A percentile compares a stretch with the other conserved stretches of the same genome.
Evolutionary conservation across 2,888 invertebrate species (phyloP).

Genomic region (Drosophila niveifrons): DNA sequence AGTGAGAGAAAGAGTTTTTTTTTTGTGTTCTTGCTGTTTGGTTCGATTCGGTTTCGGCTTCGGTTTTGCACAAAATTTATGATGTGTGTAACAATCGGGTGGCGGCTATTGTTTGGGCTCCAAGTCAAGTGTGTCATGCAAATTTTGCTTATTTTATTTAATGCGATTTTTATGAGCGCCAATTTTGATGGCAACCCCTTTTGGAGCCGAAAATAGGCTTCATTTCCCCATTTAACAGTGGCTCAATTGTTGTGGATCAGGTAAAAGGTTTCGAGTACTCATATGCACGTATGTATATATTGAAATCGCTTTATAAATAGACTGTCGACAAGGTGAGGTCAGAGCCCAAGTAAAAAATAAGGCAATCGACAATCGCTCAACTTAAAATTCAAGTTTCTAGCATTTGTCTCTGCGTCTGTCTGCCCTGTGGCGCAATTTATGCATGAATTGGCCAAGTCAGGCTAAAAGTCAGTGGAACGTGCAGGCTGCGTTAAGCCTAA

Average conservation of each 20-base stretch:
- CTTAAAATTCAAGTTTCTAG: constrained; percentile 57
- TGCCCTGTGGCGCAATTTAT: constrained; percentile 56
- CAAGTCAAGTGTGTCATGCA: constrained; percentile 66
- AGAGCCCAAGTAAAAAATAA: background rate
- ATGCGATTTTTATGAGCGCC: constrained; percentile 66
- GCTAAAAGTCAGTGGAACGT: constrained; percentile 54
- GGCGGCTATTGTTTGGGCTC: constrained; percentile 45
- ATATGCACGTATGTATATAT: background rate
- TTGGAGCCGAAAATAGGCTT: constrained; percentile 12
- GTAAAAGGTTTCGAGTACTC: background rate
- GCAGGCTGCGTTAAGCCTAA: constrained; percentile 67
- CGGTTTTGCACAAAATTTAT: constrained; percentile 65
- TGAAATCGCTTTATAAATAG: background rate
- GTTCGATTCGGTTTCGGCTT: constrained; percentile 1
- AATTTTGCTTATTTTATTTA: constrained; percentile 70
- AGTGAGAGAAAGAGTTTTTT: constrained; percentile 29
- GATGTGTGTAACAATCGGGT: constrained; percentile 78
- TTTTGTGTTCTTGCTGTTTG: background rate
- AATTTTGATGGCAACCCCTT: constrained; percentile 35
- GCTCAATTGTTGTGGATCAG: constrained; percentile 48
- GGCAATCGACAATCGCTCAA: constrained; percentile 34
- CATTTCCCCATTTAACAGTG: constrained; percentile 52
- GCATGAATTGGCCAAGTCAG: constrained; percentile 44
- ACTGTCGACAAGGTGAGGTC: constrained; percentile 8
- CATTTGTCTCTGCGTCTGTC: constrained; percentile 43